Evolutionary conservation across 2,797 vertebrate species (phyloP).

Genomic region (Falco naumanni): DNA sequence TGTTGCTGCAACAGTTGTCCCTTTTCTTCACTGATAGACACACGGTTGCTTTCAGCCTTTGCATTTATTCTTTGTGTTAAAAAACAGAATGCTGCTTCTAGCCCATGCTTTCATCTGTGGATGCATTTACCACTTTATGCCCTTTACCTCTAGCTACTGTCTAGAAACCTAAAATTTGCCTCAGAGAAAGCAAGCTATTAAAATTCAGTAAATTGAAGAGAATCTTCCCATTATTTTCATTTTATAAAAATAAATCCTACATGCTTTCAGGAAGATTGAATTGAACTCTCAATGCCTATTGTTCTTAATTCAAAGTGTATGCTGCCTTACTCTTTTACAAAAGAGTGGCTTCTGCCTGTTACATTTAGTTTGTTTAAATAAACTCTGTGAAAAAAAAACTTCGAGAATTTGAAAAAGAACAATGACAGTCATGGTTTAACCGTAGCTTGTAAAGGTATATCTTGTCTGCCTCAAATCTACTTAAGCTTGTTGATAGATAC

Average conservation of each 20-base stretch:
- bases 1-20: background rate
- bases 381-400: background rate
- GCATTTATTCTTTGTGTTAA: background rate
- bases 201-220: background rate
- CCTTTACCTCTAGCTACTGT: constrained; percentile 1
- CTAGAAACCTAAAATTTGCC: background rate
- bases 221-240: background rate
- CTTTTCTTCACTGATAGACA: background rate
- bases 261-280: background rate
- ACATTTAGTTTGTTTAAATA: background rate
- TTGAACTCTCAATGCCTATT: background rate
- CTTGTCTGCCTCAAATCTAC: background rate
- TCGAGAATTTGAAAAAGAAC: background rate
- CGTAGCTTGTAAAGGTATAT: background rate
- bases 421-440: background rate
- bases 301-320: background rate
- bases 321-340: background rate
- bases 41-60: background rate
- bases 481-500: background rate
- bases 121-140: background rate
- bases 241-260: background rate
- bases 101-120: background rate
- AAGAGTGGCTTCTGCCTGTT: background rate
- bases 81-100: constrained; percentile 39
- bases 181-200: background rate